Percentiles rank a stretch among this genome's conserved stretches.
Conservation (phyloP, 2,113 vertebrate species). For the Rhadina sibilatrix region DNA sequence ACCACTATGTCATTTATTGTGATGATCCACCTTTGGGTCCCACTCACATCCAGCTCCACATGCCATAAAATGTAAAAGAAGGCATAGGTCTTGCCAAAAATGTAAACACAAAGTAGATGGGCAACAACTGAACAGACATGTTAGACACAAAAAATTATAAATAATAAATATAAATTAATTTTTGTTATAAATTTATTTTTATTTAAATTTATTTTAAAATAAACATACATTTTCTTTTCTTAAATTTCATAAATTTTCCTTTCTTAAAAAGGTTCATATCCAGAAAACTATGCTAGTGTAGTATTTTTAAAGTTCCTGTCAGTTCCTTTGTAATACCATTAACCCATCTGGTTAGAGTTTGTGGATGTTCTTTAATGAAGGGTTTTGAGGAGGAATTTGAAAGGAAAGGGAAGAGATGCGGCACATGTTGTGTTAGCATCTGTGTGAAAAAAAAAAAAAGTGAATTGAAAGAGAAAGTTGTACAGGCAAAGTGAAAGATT, state of each 20-base stretch:
- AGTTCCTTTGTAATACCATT: background rate
- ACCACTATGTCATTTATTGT: background rate
- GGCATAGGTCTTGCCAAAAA: background rate
- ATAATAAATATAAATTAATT: too few species aligned
- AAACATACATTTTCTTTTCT: background rate
- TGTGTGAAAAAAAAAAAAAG: background rate
- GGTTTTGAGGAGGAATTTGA: background rate
- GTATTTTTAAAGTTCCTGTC: background rate
- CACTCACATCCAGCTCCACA: background rate
- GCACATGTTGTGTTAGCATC: background rate
- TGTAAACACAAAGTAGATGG: background rate
- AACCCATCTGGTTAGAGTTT: background rate
- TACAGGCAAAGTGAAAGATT: background rate
- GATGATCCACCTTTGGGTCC: background rate
- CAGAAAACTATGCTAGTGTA: background rate
- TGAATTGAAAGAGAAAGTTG: background rate
- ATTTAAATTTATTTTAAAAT: too few species aligned
- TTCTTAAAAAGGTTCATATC: background rate
- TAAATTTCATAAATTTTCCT: too few species aligned
- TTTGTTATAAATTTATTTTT: too few species aligned
- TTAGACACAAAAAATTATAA: background rate
- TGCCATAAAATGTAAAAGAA: background rate
- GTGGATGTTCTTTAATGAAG: background rate
- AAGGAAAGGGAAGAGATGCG: background rate
- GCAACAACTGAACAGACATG: fast-evolving